Evolutionary conservation across 2,888 invertebrate species (phyloP).

Genomic region (Brassicogethes aeneus): DNA sequence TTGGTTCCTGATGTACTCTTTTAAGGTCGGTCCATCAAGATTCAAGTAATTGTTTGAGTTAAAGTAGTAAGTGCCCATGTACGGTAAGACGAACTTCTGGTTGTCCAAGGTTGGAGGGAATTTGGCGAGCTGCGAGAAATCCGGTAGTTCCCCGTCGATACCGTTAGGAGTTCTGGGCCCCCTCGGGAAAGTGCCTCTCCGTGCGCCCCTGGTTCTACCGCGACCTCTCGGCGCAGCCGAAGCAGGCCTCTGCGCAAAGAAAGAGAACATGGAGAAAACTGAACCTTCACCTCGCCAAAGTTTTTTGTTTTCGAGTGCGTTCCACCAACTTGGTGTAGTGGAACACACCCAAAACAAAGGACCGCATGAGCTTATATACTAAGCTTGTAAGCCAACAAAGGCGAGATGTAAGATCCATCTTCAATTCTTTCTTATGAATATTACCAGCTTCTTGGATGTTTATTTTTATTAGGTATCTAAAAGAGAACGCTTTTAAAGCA

Average conservation of each 20-base stretch:
- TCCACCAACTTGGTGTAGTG: background rate
- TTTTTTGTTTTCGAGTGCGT: too few relatives aligned
- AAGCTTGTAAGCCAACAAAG: too few relatives aligned
- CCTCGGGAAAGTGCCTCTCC: conserved; percentile 40
- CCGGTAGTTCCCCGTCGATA: conserved; percentile 18
- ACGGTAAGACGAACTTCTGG: conserved; percentile 39
- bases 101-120: conserved; percentile 15
- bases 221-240: conserved; percentile 37
- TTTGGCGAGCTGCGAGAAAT: conserved; percentile 44
- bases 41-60: conserved; percentile 42
- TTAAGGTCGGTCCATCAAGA: conserved; percentile 50
- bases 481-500: too few relatives aligned
- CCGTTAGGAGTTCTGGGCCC: conserved; percentile 14
- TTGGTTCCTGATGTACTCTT: conserved; percentile 81
- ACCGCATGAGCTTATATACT: too few relatives aligned
- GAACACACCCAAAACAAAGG: too few relatives aligned
- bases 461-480: too few relatives aligned
- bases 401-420: too few relatives aligned
- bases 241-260: conserved; percentile 27
- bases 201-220: conserved; percentile 43
- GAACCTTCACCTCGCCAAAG: too few relatives aligned
- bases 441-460: too few relatives aligned
- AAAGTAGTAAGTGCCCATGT: conserved; percentile 54
- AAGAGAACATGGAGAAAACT: too few relatives aligned
- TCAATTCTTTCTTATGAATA: too few relatives aligned